phyloP scores from a whole-genome alignment of 2,888 invertebrate species.

The Lutraria lutraria region DNA sequence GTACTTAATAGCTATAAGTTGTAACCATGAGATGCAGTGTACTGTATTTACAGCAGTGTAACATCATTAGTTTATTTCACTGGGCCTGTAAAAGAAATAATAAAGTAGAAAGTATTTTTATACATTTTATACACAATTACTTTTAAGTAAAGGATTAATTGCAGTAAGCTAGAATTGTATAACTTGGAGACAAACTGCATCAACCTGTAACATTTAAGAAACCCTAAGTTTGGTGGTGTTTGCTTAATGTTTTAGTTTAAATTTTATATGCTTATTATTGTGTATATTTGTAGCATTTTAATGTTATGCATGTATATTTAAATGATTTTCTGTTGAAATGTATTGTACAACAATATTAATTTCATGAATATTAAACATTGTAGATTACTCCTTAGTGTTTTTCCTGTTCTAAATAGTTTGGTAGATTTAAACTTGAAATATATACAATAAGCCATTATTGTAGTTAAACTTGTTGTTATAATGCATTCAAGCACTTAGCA shows the following conservation, averaged over 20 bases:
- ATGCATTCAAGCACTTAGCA: too few relatives aligned
- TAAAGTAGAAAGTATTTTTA: too few relatives aligned
- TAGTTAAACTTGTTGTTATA: too few relatives aligned
- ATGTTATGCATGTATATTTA: neutral
- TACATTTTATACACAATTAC: too few relatives aligned
- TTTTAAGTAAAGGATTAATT: too few relatives aligned
- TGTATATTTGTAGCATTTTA: conserved; percentile 2
- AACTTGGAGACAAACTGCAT: neutral
- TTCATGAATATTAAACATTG: conserved; percentile 21
- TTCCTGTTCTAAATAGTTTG: neutral
- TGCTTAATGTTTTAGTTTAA: neutral
- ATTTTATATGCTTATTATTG: neutral
- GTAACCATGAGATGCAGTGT: too few relatives aligned
- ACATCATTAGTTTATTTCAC: too few relatives aligned
- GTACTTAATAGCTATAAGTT: neutral
- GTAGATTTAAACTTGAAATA: too few relatives aligned
- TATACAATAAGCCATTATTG: too few relatives aligned
- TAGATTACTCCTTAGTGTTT: neutral
- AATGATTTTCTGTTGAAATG: neutral
- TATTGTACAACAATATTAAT: conserved; percentile 5
- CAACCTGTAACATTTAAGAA: neutral
- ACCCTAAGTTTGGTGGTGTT: neutral
- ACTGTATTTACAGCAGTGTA: too few relatives aligned
- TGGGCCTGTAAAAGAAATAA: too few relatives aligned
- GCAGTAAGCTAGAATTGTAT: too few relatives aligned